Base-by-base conservation (phyloP, 2,888 invertebrate genomes). In the Thyatira batis region DNA sequence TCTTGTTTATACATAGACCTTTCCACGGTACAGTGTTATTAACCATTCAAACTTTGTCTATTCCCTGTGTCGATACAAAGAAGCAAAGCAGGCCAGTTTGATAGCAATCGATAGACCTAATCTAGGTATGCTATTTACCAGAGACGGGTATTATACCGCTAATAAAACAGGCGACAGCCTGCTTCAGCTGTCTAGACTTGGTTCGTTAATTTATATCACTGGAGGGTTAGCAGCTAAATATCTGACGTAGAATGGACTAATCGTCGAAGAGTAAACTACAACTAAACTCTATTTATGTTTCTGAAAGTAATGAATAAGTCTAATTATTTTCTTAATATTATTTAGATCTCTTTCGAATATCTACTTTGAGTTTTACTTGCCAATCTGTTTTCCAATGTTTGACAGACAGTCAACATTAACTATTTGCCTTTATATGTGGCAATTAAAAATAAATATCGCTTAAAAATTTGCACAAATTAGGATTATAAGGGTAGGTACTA, bases 81-180 rank as follows among this genome's bases (percentile, higher is more conserved):
- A 46, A 45, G 23, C 33, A 45, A 45, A 28, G 51, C 30, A 20
- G 23, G 13, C 25, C 20, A 11, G 13, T 17, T 20, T 21, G 50
- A 30, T 54, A 28, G 30, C 9, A 51, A 27, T 55, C 44, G 30
- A 51, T 55, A 28, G 25, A 52, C 39, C 30, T 33, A 39, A 46
- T 13, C 13, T 33, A 52, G 25, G 25, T 21, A 30, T 25, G 50
- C 50, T 44, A 50, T 44, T 50, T 50, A 43, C 44, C 23, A 50
- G 39, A 27, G 27, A 21, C 45, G 45, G 45, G 23, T 61, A 56
- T 53, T 53, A 55, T 55, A 23, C 30, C 45, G 50, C 52, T 54
- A 65, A 65, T 65, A 65, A 57, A 62, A 64, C 55, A 54, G 23
- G 52, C 59, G 59, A 61, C 53, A 55, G 51, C 52, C 62, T 54